Percentiles rank a stretch among this genome's conserved stretches.
Conservation (phyloP, 2,888 invertebrate genomes). For the Zhengitettix transpicula region DNA sequence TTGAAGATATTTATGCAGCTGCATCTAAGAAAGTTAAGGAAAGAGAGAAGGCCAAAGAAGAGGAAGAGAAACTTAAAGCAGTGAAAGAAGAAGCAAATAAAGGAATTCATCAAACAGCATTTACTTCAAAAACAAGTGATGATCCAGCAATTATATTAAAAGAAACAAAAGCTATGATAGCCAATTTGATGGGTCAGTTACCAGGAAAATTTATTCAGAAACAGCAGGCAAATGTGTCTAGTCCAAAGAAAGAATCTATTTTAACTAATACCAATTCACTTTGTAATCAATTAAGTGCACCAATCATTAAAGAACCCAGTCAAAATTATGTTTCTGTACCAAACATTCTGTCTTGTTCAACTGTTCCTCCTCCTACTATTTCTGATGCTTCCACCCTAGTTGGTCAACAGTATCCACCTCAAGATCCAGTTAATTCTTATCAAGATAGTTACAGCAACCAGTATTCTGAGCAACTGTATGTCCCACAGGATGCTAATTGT, state of each 20-base stretch:
- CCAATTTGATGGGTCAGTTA: conserved; percentile 42
- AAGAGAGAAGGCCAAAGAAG: conserved; percentile 19
- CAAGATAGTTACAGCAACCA: too few species aligned
- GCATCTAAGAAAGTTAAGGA: conserved; percentile 57
- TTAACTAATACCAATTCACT: too few species aligned
- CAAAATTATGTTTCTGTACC: too few species aligned
- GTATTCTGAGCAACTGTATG: too few species aligned
- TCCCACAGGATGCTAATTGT: too few species aligned
- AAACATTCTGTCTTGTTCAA: too few species aligned
- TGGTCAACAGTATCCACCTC: too few species aligned
- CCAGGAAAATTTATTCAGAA: conserved; percentile 22
- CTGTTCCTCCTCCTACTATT: too few species aligned
- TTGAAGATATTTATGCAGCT: conserved; percentile 64
- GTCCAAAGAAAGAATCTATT: background rate
- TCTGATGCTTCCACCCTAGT: too few species aligned
- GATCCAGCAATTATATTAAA: conserved; percentile 29
- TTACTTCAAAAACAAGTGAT: conserved; percentile 35
- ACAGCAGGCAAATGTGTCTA: background rate
- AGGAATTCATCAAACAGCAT: conserved; percentile 16
- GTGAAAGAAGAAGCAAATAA: conserved; percentile 4
- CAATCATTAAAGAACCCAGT: too few species aligned
- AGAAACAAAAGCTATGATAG: conserved; percentile 43
- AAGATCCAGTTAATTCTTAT: too few species aligned
- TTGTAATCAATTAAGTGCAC: too few species aligned
- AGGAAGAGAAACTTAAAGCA: conserved; percentile 2